Evolutionary conservation across 2,113 vertebrate genomes (phyloP), one percentile per base, ranked within the genome.

Genomic region (Toxotes jaculatrix): DNA sequence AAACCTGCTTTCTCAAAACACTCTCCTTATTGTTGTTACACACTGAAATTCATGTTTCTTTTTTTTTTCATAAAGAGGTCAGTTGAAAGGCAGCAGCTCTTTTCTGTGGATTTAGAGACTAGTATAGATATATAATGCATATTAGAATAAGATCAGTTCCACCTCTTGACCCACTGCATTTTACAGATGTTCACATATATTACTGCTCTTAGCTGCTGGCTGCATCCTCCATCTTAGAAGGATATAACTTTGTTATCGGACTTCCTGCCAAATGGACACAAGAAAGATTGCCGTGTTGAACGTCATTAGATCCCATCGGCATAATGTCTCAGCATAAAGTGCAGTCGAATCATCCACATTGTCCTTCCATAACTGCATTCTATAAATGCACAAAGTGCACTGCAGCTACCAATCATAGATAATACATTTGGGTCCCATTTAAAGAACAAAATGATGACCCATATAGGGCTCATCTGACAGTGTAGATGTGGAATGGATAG

Each of bases 231-330:
- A 60, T 86, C 70, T 75, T 73, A 16, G 42, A 55, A 21, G 62
- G 76, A 78, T 63, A 77, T 68, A 78, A 60, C 74, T 79, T 76
- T 77, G 49, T 74, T 74, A 74, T 88, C 66, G 87, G 84, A 90
- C 79, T 60, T 68, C 49, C 74, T 87, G 84, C 90, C 89, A 91
- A 93, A 89, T 83, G 78, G 80, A 82, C 74, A 87, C 81, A 75
- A 87, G 87, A 91, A 90, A 92, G 78, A 87, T 49, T 65, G 79
- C 81, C 77, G 67, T 53, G 36, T 68, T 80, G 83, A 87, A 81
- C 21, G 69, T 65, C 87, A 82, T 88, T 86, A 77, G 82, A 77
- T 66, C 47, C 76, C 85, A 80, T 53, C 79, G 77, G 79, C 80
- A 82, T 88, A 89, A 86, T 91, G 89, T 84, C 79, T 84, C 72